phyloP scores from a whole-genome alignment of 2,113 vertebrate species.

The Myrmophylax atrothorax region DNA sequence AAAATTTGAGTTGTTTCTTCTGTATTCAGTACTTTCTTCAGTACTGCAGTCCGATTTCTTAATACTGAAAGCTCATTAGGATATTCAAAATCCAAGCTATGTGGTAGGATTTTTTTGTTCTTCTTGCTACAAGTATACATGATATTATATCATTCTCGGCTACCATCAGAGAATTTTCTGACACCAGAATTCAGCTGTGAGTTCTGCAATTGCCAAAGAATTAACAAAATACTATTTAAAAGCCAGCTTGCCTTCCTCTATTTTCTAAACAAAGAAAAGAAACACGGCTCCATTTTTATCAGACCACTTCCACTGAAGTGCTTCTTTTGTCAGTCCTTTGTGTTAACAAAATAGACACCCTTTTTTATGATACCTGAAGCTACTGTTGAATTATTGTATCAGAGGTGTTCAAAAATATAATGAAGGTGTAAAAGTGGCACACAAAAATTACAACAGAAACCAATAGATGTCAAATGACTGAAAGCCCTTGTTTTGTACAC shows the following conservation, averaged over 20 bases:
- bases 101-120: not conserved
- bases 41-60: not conserved
- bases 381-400: not conserved
- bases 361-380: not conserved
- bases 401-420: not conserved
- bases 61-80: not conserved
- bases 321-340: not conserved
- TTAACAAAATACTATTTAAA: slow-evolving; percentile 10
- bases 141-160: not conserved
- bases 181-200: not conserved
- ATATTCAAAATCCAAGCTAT: not conserved
- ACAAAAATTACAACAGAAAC: not conserved
- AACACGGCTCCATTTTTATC: not conserved
- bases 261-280: not conserved
- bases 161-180: not conserved
- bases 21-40: not conserved
- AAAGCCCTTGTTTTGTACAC: not conserved
- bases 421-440: not conserved
- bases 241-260: not conserved
- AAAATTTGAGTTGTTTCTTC: not conserved
- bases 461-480: not conserved
- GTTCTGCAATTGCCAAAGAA: not conserved
- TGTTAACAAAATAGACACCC: not conserved
- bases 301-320: not conserved
- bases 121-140: not conserved